Evolutionary conservation across 2,888 invertebrate genomes (phyloP), one percentile per base, ranked within the genome.

Genomic region (Hydropsyche betteni): DNA sequence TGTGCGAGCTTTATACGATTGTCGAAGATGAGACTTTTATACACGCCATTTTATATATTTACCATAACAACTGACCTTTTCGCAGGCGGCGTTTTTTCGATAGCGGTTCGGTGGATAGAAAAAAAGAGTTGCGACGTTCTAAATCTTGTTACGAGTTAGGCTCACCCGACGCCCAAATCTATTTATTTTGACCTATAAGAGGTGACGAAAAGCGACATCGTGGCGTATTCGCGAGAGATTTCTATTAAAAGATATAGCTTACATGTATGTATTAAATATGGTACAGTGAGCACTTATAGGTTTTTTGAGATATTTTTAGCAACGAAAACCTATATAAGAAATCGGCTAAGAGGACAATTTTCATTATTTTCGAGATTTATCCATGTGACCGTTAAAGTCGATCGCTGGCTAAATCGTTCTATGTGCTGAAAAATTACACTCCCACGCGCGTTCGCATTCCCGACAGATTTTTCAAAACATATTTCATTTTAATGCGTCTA

Each of bases 231-330:
- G 16, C 58, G 14, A 24, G 24, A 58, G 58, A 58, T 58, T 58
- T 58, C 58, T 58, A 58, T 58, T 58, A 58, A 58, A 58, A 58
- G 58, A 58, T 58, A 58, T 58, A 8, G 24, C 58, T 16, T 5
- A n/a, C n/a, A n/a, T n/a, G 24, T 24, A 58, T 4, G 16, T 16
- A 24, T 58, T 16, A 58, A 58, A 58, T 58, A 58, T 16, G 58
- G 58, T 16, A 58, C 58, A 58, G 16, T 58, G 58, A 58, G 16
- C 58, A 58, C 24, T 58, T 58, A 58, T 58, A 24, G 24, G 14
- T 24, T 58, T 16, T 4, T 24, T 24, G 5, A 8, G 58, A n/a
- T 58, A 58, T 58, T 58, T 58, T 58, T 58, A 58, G 58, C 58
- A 16, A 24, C 58, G 16, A 58, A 14, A 16, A n/a, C 24, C 16